Evolutionary conservation across 2,888 invertebrate species (phyloP), one percentile per base, ranked within the genome.

Genomic region (Cheilosia soror): DNA sequence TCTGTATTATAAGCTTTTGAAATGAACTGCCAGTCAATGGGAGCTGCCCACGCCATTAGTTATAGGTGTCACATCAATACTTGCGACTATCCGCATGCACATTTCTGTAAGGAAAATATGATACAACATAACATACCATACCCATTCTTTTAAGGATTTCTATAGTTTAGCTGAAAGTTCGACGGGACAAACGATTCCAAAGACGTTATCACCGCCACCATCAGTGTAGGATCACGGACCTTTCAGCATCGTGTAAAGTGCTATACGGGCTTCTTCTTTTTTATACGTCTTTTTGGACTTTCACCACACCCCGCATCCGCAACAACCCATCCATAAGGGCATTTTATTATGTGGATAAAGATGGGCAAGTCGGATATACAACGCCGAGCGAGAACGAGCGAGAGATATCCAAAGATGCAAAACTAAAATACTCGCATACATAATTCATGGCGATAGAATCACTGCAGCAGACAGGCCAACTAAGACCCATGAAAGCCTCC

Each of bases 361-460:
- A 75, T 72, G 71, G 71, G 57, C 47, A 29, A 63, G 20, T 37
- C 47, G 62, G 47, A 77, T 77, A 82, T 20, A 40, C n/a, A 20
- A 1, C 20, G 20, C 44, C 33, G 9, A 57, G 13, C 51, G 47
- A 44, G 58, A 15, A 29, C 71, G 20, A 49, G 49, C 27, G 42
- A 63, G 60, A 60, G n/a, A 63, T 33, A 76, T 66, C 77, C 66
- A 58, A 76, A 85, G 80, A 85, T 85, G 80, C 80, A 85, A 85
- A 85, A 85, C 85, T 85, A 85, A 85, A 85, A 85, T 85, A 80
- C 80, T 86, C 77, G 78, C 82, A 87, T 88, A 88, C 87, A 88
- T 87, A 88, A 88, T 88, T 88, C 88, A 88, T 87, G 87, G 87
- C 83, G 88, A 88, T 88, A 88, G 88, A 88, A 88, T 88, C 88